Evolutionary conservation across 2,888 invertebrate species (phyloP).

Genomic region (Troilus luridus): DNA sequence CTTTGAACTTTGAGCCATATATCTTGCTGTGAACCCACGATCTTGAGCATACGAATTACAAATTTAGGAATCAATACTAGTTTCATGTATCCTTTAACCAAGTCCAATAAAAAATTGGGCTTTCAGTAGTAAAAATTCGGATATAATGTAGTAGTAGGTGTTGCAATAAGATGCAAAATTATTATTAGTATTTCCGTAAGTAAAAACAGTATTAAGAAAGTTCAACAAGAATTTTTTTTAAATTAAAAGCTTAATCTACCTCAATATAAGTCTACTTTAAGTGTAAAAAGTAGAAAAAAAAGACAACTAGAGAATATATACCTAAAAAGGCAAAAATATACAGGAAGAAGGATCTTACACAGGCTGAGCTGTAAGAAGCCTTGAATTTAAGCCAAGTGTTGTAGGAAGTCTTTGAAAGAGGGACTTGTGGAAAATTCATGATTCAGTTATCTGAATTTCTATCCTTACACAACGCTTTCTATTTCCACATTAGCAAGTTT

Average conservation of each 20-base stretch:
- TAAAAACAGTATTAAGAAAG: too few species aligned
- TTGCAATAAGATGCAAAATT: neutral
- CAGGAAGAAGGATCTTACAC: neutral
- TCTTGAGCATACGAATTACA: too few species aligned
- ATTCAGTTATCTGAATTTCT: conserved; percentile 26
- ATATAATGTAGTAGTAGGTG: neutral
- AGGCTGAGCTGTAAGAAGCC: neutral
- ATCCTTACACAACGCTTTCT: conserved; percentile 41
- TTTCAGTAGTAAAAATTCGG: too few species aligned
- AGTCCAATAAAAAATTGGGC: too few species aligned
- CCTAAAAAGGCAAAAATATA: neutral
- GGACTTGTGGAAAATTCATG: conserved; percentile 17
- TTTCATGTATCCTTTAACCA: too few species aligned
- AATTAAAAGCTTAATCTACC: neutral
- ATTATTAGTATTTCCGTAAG: too few species aligned
- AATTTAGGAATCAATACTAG: too few species aligned
- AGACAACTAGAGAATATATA: neutral
- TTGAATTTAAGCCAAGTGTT: conserved; percentile 39
- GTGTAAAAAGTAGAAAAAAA: neutral
- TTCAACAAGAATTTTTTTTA: neutral
- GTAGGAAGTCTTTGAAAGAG: neutral
- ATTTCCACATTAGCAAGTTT: conserved; percentile 49
- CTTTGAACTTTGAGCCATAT: too few species aligned
- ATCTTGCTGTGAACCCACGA: too few species aligned
- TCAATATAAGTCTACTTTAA: neutral